Percentiles rank a stretch among this genome's conserved stretches.
Evolutionary conservation across 2,888 invertebrate genomes (phyloP).

Genomic region (Acleris emargana): DNA sequence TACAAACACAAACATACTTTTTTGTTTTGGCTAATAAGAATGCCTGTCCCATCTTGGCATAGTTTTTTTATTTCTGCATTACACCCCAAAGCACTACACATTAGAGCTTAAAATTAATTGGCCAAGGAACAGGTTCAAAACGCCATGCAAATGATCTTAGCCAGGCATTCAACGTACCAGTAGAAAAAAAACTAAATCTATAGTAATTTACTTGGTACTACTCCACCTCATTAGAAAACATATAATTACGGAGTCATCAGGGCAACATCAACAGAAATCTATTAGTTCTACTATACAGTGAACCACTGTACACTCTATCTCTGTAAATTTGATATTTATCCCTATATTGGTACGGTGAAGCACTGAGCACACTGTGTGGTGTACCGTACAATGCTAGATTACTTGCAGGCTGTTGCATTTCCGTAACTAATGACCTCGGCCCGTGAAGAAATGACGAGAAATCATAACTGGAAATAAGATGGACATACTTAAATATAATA

Average conservation of each 20-base stretch:
- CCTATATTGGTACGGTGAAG: neutral
- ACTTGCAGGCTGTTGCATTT: slow-evolving; percentile 27
- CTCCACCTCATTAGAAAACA: slow-evolving; percentile 29
- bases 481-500: neutral
- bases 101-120: too few relatives aligned
- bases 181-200: neutral
- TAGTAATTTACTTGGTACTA: slow-evolving; percentile 12
- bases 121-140: too few relatives aligned
- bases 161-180: too few relatives aligned
- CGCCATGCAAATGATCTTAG: too few relatives aligned
- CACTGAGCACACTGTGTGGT: neutral
- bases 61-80: too few relatives aligned
- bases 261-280: slow-evolving; percentile 34
- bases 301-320: neutral
- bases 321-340: neutral
- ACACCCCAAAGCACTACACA: too few relatives aligned
- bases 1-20: too few relatives aligned
- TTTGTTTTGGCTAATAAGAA: too few relatives aligned
- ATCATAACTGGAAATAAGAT: neutral
- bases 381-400: slow-evolving; percentile 29
- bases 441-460: slow-evolving; percentile 14
- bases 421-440: slow-evolving; percentile 31
- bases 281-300: slow-evolving; percentile 33
- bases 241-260: slow-evolving; percentile 31
- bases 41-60: too few relatives aligned